A percentile compares a stretch with the other conserved stretches of the same genome.
Evolutionary conservation across 2,797 vertebrate species (phyloP).

Genomic region (Urocyon cinereoargenteus): DNA sequence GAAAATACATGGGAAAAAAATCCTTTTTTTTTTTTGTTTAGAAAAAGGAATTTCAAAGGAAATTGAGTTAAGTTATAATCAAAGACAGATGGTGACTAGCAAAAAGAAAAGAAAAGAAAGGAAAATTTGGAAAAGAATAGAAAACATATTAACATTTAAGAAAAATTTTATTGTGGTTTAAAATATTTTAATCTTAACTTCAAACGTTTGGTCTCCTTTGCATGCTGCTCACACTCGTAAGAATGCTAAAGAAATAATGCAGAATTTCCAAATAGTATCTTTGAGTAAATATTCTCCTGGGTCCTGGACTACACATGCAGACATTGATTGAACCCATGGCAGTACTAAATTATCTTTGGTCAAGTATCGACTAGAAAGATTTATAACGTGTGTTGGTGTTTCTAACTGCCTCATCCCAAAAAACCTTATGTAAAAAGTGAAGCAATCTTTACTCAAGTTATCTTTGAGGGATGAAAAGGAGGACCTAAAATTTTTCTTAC

Average conservation of each 20-base stretch:
- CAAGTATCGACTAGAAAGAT: neutral
- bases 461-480: constrained; percentile 40
- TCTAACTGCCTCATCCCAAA: constrained; percentile 10
- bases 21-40: neutral
- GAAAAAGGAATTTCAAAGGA: neutral
- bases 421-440: constrained; percentile 10
- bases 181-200: neutral
- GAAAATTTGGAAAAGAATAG: constrained; percentile 14
- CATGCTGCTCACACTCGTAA: neutral
- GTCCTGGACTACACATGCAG: neutral
- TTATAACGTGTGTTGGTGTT: neutral
- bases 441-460: neutral
- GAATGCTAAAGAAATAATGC: neutral
- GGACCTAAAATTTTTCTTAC: neutral
- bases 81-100: constrained; percentile 13
- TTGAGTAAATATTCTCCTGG: neutral
- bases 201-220: neutral
- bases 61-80: constrained; percentile 20
- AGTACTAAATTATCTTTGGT: constrained; percentile 23
- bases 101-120: constrained; percentile 6
- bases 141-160: constrained; percentile 28
- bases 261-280: neutral
- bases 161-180: neutral
- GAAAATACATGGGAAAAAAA: neutral
- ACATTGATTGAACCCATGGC: neutral